Conservation (phyloP, 2,888 invertebrate species). For the Teleiodes luculella region DNA sequence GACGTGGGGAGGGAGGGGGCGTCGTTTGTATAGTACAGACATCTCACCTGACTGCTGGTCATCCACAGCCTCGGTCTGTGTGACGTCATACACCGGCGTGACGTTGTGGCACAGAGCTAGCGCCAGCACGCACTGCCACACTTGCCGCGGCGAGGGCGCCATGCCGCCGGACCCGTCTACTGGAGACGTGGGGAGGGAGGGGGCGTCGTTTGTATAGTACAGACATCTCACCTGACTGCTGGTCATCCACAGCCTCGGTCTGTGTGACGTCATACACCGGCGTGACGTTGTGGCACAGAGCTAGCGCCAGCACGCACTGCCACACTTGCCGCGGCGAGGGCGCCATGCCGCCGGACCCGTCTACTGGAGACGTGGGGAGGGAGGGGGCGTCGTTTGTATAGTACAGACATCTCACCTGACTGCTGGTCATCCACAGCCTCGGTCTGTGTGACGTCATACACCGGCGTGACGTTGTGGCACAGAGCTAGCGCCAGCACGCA, state of each 20-base stretch:
- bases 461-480: slow-evolving; percentile 99
- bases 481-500: slow-evolving; percentile 96
- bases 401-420: slow-evolving; percentile 58
- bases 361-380: slow-evolving; percentile 74
- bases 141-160: slow-evolving; percentile 72
- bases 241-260: slow-evolving; percentile 43
- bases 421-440: slow-evolving; percentile 51
- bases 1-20: slow-evolving; percentile 34
- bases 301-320: slow-evolving; percentile 95
- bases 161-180: slow-evolving; percentile 65
- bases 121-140: slow-evolving; percentile 92
- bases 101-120: slow-evolving; percentile 99
- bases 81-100: slow-evolving; percentile 93
- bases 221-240: slow-evolving; percentile 57
- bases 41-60: slow-evolving; percentile 60
- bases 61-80: slow-evolving; percentile 38
- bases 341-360: slow-evolving; percentile 42
- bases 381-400: too few species aligned
- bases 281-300: slow-evolving; percentile 99
- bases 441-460: slow-evolving; percentile 81
- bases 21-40: too few species aligned
- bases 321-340: slow-evolving; percentile 79
- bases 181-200: slow-evolving; percentile 57
- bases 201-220: too few species aligned
- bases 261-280: slow-evolving; percentile 88